phyloP scores from a whole-genome alignment of 37 sponge, comb jelly and placozoan species.

The Spongia lamella region DNA sequence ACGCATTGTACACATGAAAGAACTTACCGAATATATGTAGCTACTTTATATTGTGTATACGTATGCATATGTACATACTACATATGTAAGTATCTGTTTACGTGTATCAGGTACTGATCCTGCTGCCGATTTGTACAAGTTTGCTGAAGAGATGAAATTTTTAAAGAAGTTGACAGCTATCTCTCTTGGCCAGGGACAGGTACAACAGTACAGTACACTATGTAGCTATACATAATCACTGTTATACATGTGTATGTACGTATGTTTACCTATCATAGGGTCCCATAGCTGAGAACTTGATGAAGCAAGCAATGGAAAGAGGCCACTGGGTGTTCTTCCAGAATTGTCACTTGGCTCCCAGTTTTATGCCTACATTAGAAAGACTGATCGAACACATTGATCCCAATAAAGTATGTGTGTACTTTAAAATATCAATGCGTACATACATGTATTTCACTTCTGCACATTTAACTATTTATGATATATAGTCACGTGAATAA shows the following conservation, averaged over 20 bases:
- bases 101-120: constrained; percentile 84
- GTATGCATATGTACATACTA: not conserved
- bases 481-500: too few species aligned
- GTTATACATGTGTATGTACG: not conserved
- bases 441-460: too few species aligned
- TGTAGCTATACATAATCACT: not conserved
- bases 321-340: constrained; percentile 98
- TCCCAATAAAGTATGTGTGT: constrained; percentile 63
- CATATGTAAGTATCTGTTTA: not conserved
- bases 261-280: constrained; percentile 35
- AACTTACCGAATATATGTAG: too few species aligned
- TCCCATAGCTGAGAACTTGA: constrained; percentile 91
- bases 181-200: constrained; percentile 95
- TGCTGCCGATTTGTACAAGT: constrained; percentile 96
- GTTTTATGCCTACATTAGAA: constrained; percentile 96
- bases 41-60: not conserved
- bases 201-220: not conserved
- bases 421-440: not conserved
- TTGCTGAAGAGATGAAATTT: constrained; percentile 98
- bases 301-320: constrained; percentile 86
- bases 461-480: too few species aligned
- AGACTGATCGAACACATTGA: constrained; percentile 95
- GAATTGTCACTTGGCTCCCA: constrained; percentile 96
- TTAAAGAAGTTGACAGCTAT: constrained; percentile 89
- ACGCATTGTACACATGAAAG: too few species aligned